These are phyloP conservation scores for Peromyscus attwateri DNA, from an alignment of 2,797 vertebrate species.

Conservation along the genomic window DNA sequence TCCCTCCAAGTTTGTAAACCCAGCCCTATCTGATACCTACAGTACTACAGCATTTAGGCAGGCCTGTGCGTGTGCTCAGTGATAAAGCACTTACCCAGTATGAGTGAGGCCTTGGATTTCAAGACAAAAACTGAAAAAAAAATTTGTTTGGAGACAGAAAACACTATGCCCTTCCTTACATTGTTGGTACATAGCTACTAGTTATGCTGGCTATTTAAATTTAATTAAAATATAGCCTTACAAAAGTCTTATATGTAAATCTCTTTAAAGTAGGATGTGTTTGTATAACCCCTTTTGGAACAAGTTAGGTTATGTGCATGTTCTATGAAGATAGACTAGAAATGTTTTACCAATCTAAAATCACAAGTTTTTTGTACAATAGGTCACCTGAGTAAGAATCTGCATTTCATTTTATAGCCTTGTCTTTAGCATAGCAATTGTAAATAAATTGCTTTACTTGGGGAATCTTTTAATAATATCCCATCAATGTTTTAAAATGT, in stretches of 20 bases:
- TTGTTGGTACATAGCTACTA: neutral
- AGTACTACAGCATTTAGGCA: neutral
- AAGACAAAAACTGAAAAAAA: neutral
- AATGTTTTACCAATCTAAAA: neutral
- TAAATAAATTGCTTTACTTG: neutral
- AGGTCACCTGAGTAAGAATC: neutral
- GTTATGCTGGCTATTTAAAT: conserved; percentile 14
- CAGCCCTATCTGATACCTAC: neutral
- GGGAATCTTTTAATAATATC: neutral
- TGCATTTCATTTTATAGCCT: neutral
- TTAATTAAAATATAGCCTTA: conserved; percentile 45
- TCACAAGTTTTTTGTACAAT: neutral
- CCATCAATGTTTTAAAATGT: neutral
- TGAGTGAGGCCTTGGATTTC: neutral
- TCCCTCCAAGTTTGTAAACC: neutral
- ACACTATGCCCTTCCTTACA: neutral
- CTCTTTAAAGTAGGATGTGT: neutral
- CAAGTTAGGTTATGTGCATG: neutral
- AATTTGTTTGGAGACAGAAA: neutral
- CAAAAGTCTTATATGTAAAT: conserved; percentile 3
- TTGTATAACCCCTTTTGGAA: neutral
- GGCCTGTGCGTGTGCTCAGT: neutral
- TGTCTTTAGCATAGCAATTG: neutral
- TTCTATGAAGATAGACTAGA: neutral
- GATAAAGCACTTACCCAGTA: neutral